Conservation (phyloP, 2,888 invertebrate species). For the Encarsia formosa region DNA sequence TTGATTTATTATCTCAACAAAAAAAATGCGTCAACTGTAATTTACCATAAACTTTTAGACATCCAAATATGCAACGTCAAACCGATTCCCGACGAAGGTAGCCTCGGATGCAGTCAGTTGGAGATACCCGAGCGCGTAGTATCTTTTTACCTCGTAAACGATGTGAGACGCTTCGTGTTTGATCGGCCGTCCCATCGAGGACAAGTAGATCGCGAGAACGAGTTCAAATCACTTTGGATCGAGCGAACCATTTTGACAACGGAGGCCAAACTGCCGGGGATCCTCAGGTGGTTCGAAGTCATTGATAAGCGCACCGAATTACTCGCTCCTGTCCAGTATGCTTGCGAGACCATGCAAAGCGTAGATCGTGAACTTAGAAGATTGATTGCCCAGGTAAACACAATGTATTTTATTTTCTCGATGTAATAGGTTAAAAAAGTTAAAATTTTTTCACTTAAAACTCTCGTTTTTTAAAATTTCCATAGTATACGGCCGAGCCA, state of each 20-base stretch:
- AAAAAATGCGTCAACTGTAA: neutral
- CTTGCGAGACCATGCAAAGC: slow-evolving; percentile 90
- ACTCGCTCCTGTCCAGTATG: slow-evolving; percentile 79
- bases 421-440: no score
- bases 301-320: slow-evolving; percentile 69
- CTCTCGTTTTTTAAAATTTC: neutral
- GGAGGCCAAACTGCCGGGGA: slow-evolving; percentile 81
- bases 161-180: slow-evolving; percentile 84
- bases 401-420: neutral
- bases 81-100: slow-evolving; percentile 72
- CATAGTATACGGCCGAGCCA: slow-evolving; percentile 74
- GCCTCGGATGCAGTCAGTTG: slow-evolving; percentile 54
- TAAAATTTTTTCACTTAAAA: neutral
- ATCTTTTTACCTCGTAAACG: slow-evolving; percentile 86
- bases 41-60: slow-evolving; percentile 52
- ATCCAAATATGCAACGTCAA: slow-evolving; percentile 94
- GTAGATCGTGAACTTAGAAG: slow-evolving; percentile 82
- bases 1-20: neutral
- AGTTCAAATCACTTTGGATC: slow-evolving; percentile 94
- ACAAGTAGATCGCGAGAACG: slow-evolving; percentile 87
- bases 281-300: slow-evolving; percentile 91
- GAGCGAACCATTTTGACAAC: slow-evolving; percentile 85
- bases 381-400: slow-evolving; percentile 57
- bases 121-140: slow-evolving; percentile 83
- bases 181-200: slow-evolving; percentile 88